Evolutionary conservation across 2,888 invertebrate species (phyloP).

Genomic region (Charanyca ferruginea): DNA sequence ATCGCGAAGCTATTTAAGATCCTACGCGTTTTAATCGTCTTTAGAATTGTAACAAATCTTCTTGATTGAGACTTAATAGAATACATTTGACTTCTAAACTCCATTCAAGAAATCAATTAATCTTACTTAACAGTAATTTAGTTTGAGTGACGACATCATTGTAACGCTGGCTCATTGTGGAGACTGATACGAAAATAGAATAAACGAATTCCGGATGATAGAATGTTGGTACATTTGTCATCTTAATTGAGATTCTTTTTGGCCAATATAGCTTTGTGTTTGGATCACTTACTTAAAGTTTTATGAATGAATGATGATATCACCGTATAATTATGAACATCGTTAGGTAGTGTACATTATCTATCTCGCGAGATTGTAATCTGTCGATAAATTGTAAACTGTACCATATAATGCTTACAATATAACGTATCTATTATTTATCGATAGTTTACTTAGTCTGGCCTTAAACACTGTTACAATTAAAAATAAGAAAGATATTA

Average conservation of each 20-base stretch:
- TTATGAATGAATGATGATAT: no score
- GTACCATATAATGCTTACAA: no score
- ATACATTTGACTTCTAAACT: constrained; percentile 42
- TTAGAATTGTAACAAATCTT: constrained; percentile 7
- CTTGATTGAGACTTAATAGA: constrained; percentile 31
- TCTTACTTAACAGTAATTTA: constrained; percentile 39
- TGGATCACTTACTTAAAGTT: background rate
- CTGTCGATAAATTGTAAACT: no score
- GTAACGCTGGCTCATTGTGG: constrained; percentile 24
- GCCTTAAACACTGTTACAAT: no score
- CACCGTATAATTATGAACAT: no score
- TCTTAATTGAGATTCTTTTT: constrained; percentile 5
- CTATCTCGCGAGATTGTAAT: no score
- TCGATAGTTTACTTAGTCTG: no score
- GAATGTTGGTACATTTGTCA: background rate
- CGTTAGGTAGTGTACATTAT: no score
- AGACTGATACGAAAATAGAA: constrained; percentile 5
- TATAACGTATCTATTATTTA: no score
- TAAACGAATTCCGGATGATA: constrained; percentile 3
- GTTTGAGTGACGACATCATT: constrained; percentile 36
- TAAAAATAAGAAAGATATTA: no score
- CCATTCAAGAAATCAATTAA: constrained; percentile 41
- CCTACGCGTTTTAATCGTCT: background rate
- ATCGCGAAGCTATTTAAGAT: background rate
- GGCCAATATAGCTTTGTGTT: background rate